A percentile compares a stretch with the other conserved stretches of the same genome.
These are phyloP conservation scores for Meteorus colon DNA, from an alignment of 2,888 invertebrate genomes.

Conservation along the genomic window DNA sequence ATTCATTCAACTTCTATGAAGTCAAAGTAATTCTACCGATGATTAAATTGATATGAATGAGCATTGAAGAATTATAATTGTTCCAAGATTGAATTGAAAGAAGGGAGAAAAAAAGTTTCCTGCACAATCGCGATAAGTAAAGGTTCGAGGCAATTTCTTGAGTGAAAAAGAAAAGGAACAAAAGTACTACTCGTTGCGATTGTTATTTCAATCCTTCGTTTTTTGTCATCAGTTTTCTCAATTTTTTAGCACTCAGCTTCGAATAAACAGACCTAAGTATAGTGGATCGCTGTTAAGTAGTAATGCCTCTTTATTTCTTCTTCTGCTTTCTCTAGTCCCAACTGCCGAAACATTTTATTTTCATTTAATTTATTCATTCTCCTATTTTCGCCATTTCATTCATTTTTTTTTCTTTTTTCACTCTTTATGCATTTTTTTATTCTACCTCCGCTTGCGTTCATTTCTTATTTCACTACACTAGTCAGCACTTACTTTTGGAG, in stretches of 20 bases:
- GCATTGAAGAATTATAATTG: not conserved
- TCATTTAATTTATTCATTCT: conserved; percentile 35
- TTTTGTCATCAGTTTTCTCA: conserved; percentile 57
- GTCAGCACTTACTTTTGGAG: conserved; percentile 40
- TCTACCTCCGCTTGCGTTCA: not conserved
- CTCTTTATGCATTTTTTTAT: too few relatives aligned
- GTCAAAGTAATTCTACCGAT: too few relatives aligned
- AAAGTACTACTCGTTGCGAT: not conserved
- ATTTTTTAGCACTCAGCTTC: conserved; percentile 27
- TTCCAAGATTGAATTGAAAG: not conserved
- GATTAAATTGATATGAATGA: too few relatives aligned
- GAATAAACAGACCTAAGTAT: conserved; percentile 28
- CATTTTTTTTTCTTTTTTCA: too few relatives aligned
- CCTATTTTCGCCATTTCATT: not conserved
- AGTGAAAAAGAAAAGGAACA: not conserved
- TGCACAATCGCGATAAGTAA: not conserved
- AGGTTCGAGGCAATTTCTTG: not conserved
- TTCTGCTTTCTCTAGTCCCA: conserved; percentile 5
- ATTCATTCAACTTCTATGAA: too few relatives aligned
- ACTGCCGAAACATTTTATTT: conserved; percentile 26
- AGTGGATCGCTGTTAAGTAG: conserved; percentile 43
- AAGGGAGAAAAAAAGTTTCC: not conserved
- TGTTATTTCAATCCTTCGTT: not conserved
- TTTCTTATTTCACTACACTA: conserved; percentile 19
- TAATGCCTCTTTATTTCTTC: conserved; percentile 51